These are phyloP conservation scores for Aegotheles bennettii DNA, from an alignment of 2,113 vertebrate species.

Conservation along the genomic window DNA sequence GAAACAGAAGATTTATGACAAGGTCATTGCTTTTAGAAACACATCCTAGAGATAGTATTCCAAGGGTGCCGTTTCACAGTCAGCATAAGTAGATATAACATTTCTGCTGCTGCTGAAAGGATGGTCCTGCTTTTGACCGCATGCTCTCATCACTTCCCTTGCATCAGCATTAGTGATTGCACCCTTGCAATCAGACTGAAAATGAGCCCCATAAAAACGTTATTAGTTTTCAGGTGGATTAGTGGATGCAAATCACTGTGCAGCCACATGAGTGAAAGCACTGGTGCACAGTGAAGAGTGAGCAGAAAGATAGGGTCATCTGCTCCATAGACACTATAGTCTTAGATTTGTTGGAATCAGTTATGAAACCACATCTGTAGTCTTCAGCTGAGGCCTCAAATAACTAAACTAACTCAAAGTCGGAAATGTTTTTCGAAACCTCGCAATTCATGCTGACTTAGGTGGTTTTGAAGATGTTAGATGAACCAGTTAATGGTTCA, in stretches of 20 bases:
- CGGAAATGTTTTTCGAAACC: not conserved
- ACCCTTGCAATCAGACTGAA: not conserved
- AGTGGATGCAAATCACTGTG: fast-evolving
- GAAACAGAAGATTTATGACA: not conserved
- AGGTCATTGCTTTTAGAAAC: not conserved
- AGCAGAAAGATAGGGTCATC: not conserved
- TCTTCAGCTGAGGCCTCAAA: not conserved
- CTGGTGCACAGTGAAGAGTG: not conserved
- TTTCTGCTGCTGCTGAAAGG: not conserved
- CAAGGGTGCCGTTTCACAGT: not conserved
- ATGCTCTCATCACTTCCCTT: not conserved
- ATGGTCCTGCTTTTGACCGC: not conserved
- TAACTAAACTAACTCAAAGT: not conserved
- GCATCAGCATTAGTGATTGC: fast-evolving
- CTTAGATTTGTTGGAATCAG: not conserved
- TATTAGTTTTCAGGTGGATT: not conserved
- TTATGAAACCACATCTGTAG: not conserved
- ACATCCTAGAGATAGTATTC: not conserved
- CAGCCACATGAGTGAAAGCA: not conserved
- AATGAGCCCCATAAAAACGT: not conserved
- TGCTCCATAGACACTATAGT: not conserved
- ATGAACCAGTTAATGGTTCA: not conserved
- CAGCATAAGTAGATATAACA: not conserved
- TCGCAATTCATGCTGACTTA: not conserved
- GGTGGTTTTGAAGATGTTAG: not conserved